Evolutionary conservation across 2,113 vertebrate genomes (phyloP).

Genomic region (Nothoprocta pentlandii): DNA sequence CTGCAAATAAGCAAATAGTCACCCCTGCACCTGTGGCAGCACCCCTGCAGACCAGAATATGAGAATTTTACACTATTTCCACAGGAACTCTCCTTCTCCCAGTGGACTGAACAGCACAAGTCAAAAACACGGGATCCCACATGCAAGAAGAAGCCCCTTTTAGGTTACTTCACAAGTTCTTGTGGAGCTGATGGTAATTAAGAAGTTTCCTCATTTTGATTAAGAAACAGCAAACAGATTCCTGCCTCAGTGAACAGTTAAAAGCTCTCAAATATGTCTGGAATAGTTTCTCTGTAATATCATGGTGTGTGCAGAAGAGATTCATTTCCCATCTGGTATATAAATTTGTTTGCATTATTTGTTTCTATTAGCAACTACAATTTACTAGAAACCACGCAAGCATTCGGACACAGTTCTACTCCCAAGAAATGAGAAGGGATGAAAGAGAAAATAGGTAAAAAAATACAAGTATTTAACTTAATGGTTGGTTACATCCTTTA

Average conservation of each 20-base stretch:
- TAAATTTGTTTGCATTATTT: conserved; percentile 66
- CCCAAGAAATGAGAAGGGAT: background rate
- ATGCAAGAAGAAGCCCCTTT: conserved; percentile 14
- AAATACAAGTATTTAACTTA: background rate
- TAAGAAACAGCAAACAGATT: background rate
- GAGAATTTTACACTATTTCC: conserved; percentile 24
- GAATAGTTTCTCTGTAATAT: conserved; percentile 66
- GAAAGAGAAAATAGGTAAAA: background rate
- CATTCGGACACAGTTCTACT: background rate
- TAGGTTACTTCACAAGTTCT: conserved; percentile 16
- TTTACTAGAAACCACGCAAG: conserved; percentile 19
- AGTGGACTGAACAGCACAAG: background rate
- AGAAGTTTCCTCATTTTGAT: background rate
- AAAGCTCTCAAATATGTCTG: conserved; percentile 30
- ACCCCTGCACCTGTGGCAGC: conserved; percentile 46
- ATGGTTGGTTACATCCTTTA: background rate
- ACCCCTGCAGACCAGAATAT: conserved; percentile 29
- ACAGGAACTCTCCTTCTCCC: conserved; percentile 36
- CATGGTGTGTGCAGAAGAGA: conserved; percentile 37
- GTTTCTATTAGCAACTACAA: conserved; percentile 71
- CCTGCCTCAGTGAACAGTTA: conserved; percentile 10
- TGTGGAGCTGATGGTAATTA: conserved; percentile 1
- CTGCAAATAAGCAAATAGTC: background rate
- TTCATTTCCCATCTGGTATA: conserved; percentile 61
- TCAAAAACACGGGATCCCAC: background rate